Evolutionary conservation across 2,888 invertebrate genomes (phyloP).

Genomic region (Sarcophaga caerulescens): DNA sequence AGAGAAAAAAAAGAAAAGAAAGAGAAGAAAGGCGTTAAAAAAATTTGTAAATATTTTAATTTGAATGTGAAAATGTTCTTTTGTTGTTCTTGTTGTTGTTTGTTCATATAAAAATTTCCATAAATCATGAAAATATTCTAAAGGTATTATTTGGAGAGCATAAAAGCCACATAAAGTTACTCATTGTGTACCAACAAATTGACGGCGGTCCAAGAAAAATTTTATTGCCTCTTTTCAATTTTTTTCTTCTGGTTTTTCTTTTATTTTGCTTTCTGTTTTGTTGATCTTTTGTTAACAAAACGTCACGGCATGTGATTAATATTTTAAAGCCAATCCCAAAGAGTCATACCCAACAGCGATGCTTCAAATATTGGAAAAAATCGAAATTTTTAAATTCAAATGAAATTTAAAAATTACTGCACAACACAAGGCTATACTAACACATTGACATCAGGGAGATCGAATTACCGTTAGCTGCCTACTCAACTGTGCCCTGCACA

Average conservation of each 20-base stretch:
- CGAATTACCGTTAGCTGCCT: no score
- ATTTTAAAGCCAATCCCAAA: neutral
- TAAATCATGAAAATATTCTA: conserved; percentile 60
- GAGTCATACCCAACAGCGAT: no score
- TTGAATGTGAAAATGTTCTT: neutral
- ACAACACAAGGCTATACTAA: no score
- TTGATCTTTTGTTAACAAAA: conserved; percentile 7
- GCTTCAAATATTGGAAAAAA: no score
- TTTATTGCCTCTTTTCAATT: neutral
- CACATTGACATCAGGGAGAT: no score
- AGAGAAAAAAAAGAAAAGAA: conserved; percentile 2
- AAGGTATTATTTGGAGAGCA: conserved; percentile 27
- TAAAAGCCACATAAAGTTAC: neutral
- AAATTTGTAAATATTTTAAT: conserved; percentile 2
- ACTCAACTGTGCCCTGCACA: no score
- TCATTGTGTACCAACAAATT: conserved; percentile 1
- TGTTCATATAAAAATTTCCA: conserved; percentile 49
- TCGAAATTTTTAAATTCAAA: no score
- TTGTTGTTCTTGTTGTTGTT: neutral
- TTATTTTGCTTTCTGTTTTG: neutral
- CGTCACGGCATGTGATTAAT: conserved; percentile 28
- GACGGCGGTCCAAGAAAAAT: conserved; percentile 13
- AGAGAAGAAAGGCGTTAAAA: conserved; percentile 15
- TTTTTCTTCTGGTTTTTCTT: no score
- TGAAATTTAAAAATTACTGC: no score